Conservation (phyloP, 2,113 vertebrate species). For the Indri indri region DNA sequence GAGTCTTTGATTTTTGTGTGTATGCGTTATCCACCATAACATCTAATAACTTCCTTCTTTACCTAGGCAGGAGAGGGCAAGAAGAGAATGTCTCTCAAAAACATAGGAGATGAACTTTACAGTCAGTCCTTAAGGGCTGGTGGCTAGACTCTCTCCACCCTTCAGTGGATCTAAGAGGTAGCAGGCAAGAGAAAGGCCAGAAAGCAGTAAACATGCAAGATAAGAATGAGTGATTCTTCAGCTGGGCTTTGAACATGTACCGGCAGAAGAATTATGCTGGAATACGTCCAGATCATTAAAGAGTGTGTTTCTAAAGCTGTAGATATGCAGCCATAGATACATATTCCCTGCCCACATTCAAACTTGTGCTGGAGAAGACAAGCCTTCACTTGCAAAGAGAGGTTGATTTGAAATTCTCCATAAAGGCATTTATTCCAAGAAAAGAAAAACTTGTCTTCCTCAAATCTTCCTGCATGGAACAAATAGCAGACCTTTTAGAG, state of each 20-base stretch:
- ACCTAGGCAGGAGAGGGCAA: background rate
- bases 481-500: background rate
- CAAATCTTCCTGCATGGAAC: background rate
- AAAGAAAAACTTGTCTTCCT: slow-evolving; percentile 10
- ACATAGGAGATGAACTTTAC: slow-evolving; percentile 25
- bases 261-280: slow-evolving; percentile 27
- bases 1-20: slow-evolving; percentile 11
- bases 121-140: background rate
- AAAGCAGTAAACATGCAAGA: background rate
- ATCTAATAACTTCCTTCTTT: background rate
- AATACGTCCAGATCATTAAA: background rate
- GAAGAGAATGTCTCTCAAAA: slow-evolving; percentile 54
- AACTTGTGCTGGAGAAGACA: background rate
- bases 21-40: background rate
- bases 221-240: slow-evolving; percentile 28
- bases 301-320: background rate
- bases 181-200: background rate
- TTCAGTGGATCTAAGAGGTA: background rate
- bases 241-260: background rate
- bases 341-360: background rate
- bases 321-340: background rate
- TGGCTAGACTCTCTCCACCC: background rate
- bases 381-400: background rate
- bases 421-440: slow-evolving; percentile 19
- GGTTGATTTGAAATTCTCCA: background rate